Base-by-base conservation (phyloP, 2,888 invertebrate genomes). In the Ophraella communa region DNA sequence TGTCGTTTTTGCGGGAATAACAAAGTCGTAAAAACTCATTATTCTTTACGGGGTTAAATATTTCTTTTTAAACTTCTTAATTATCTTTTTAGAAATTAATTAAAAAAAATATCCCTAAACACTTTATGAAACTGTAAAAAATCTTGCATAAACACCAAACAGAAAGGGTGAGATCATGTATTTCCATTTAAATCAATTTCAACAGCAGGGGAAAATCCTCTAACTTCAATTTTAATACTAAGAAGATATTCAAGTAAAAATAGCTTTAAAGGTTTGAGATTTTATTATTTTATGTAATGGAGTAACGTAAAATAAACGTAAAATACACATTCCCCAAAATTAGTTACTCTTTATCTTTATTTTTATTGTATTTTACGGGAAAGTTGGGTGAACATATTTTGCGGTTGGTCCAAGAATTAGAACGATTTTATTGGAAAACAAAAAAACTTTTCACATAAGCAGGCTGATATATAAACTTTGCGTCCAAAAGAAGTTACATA, bases 1-100 rank as follows among this genome's bases (percentile, higher is more conserved):
- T 58, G 24, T 35, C 49, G 17, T 49, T 58, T 51, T 51, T 35
- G 49, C 4, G 51, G n/a, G 51, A 58, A 35, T 17, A 58, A 49
- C 39, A 58, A 35, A 17, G n/a, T 14, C 47, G 11, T 4, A 57
- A 47, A 35, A 47, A 14, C 10, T 14, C 27, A 8, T 51, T 14
- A 51, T 51, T 51, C 3, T 51, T 51, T 27, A 51, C 8, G 17
- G 17, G n/a, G 17, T 17, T 17, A 17, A n/a, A 20, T 51, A 51
- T 51, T 51, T 8, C 27, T 49, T 49, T 27, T 51, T 27, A 51
- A 51, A 27, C 14, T 27, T 2, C 27, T 27, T 1, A 14, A 39
- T 39, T 39, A 17, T 5, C 39, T 39, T 17, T 7, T 5, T 0
- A 17, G 7, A 17, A 39, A 3, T 30, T 10, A 30, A 10, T 30